phyloP scores from a whole-genome alignment of 1,140 invertebrate species.

The Drosophila ogumai region DNA sequence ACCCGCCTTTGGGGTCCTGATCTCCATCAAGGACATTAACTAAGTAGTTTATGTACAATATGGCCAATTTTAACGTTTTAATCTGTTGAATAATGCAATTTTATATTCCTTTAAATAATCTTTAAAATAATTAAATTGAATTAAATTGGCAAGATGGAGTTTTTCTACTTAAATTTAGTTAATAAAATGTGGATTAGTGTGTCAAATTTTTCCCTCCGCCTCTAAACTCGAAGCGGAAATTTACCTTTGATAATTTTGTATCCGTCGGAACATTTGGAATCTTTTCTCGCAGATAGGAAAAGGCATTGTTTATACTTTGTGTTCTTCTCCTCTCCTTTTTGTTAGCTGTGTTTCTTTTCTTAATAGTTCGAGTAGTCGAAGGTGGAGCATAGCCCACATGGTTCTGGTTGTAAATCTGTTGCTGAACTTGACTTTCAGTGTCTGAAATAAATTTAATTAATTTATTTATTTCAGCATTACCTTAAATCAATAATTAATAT shows the following conservation, averaged over 20 bases:
- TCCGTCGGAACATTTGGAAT: conserved; percentile 98
- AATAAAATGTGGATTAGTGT: not conserved
- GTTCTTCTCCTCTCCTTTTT: conserved; percentile 97
- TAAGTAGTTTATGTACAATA: conserved; percentile 96
- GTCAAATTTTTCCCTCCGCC: not conserved
- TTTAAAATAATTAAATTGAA: no score
- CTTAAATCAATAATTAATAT: not conserved
- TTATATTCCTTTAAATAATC: not conserved
- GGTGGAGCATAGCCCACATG: conserved; percentile 39
- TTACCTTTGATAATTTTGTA: conserved; percentile 95
- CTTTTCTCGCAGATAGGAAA: conserved; percentile 95
- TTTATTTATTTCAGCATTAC: not conserved
- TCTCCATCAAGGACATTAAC: conserved; percentile 92
- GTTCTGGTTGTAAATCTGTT: conserved; percentile 51
- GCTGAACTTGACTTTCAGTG: conserved; percentile 47
- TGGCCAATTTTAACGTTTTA: conserved; percentile 95
- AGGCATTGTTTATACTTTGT: conserved; percentile 97
- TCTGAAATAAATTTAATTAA: conserved; percentile 39
- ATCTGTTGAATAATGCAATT: conserved; percentile 87
- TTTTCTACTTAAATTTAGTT: not conserved
- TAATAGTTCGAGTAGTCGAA: conserved; percentile 88
- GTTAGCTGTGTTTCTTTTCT: conserved; percentile 93
- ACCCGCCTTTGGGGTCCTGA: conserved; percentile 89
- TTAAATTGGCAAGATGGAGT: no score
- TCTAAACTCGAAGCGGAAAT: conserved; percentile 4